Percentiles rank a stretch among this genome's conserved stretches.
Conservation (phyloP, 35 echinoderm and acorn worm species). For the Heliocidaris erythrogramma region DNA sequence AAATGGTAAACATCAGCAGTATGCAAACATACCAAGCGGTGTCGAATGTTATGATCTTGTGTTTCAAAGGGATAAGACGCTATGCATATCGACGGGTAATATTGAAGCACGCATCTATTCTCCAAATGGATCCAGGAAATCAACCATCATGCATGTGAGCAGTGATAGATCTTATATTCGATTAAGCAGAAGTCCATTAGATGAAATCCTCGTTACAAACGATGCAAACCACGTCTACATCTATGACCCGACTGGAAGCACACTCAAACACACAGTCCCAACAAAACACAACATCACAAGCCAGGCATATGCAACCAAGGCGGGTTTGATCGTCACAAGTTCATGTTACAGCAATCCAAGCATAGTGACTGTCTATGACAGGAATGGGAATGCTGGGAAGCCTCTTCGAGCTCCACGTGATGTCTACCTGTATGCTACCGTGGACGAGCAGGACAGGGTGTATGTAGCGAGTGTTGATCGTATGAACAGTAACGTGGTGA, state of each 20-base stretch:
- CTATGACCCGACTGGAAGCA: not conserved
- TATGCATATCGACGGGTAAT: too few relatives aligned
- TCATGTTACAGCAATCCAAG: not conserved
- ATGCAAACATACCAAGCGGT: too few relatives aligned
- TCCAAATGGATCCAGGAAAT: too few relatives aligned
- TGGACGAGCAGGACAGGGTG: conserved; percentile 1
- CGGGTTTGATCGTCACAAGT: not conserved
- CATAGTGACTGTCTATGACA: not conserved
- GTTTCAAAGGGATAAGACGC: too few relatives aligned
- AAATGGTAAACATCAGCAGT: too few relatives aligned
- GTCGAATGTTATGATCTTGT: too few relatives aligned
- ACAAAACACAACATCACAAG: not conserved
- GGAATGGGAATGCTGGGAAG: not conserved
- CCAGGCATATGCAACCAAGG: not conserved
- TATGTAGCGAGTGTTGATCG: conserved; percentile 5
- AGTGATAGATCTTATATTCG: too few relatives aligned
- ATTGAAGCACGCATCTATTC: too few relatives aligned
- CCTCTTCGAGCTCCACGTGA: not conserved
- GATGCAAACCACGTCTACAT: not conserved
- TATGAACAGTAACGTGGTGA: too few relatives aligned
- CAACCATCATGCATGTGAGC: too few relatives aligned
- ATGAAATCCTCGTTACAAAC: not conserved
- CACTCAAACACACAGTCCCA: not conserved
- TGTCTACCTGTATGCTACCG: not conserved
- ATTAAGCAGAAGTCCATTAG: too few relatives aligned